Base-by-base conservation (phyloP, 2,113 vertebrate genomes). In the Pogonocichla stellata region DNA sequence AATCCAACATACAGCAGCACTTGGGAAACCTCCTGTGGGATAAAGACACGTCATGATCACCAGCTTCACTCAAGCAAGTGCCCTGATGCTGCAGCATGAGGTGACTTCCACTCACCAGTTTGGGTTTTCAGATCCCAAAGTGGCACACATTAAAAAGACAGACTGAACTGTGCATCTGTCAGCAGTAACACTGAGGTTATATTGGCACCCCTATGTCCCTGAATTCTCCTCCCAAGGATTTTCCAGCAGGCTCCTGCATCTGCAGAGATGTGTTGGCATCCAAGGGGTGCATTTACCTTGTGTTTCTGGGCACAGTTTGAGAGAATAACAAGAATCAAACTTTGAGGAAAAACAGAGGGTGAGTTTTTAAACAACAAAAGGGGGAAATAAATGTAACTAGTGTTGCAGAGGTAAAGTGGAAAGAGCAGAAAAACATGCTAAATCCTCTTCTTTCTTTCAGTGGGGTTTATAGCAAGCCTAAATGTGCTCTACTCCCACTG, bases 111-210 rank as follows among this genome's bases (percentile, higher is more conserved):
- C 45, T 70, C 54, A 47, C 54, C 11, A 25, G 42, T 86, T 25
- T 78, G 64, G 14, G 15, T 3, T 83, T 96, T 94, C 38, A 83
- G 50, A 88, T 93, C n/a, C 71, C 50, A 62, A 80, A 88, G 67
- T 73, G 67, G 62, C 64, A 86, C 29, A 34, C 47, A 19, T 94
- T 86, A 70, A 80, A 77, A 93, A 82, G 34, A 19, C 8, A 94
- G 58, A 19, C 38, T 42, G 91, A 92, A 66, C 79, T 34, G 54
- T 82, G 67, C 82, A 88, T 73, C 82, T 96, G 86, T 90, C 82
- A 95, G 90, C 90, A 93, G 34, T 88, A 83, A 88, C 0, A 1
- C 45, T 82, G 79, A 90, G 66, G 71, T 80, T 82, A n/a, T 61
- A 50, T 23, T 3, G 1, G 67, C 34, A 86, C 51, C 48, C 42